phyloP scores from a whole-genome alignment of 1,140 invertebrate species.

The Trichonephila clavata region DNA sequence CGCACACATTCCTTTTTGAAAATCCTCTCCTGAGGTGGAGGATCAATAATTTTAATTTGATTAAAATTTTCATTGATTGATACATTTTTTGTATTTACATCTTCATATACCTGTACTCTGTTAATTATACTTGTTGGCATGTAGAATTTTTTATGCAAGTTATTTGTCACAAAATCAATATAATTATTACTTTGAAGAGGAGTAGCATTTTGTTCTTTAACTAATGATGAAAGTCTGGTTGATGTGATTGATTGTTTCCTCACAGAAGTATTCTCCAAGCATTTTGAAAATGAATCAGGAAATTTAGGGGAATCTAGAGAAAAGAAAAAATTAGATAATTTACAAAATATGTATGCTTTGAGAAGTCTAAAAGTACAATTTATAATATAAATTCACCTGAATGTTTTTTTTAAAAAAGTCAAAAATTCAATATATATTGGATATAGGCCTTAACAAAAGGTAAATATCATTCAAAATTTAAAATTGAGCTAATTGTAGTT shows the following conservation, averaged over 20 bases:
- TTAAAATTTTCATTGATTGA: conserved; percentile 25
- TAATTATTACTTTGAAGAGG: background rate
- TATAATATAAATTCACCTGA: too few relatives aligned
- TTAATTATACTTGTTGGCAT: conserved; percentile 55
- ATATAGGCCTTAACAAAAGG: too few relatives aligned
- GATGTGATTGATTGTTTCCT: background rate
- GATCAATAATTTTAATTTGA: conserved; percentile 2
- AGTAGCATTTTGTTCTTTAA: background rate
- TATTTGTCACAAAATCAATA: conserved; percentile 51
- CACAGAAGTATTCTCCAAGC: background rate
- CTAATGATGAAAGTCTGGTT: background rate
- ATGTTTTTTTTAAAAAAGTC: too few relatives aligned
- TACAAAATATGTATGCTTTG: too few relatives aligned
- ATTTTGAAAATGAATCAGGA: background rate
- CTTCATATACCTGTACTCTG: conserved; percentile 22
- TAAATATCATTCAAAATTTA: too few relatives aligned
- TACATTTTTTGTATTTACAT: background rate
- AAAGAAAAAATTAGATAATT: background rate
- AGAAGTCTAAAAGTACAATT: too few relatives aligned
- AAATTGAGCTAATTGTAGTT: too few relatives aligned
- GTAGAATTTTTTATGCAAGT: conserved; percentile 37
- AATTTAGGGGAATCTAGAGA: background rate
- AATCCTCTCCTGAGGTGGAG: background rate
- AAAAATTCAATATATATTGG: too few relatives aligned
- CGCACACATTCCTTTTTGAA: conserved; percentile 86